These are phyloP conservation scores for Syngnathus typhle DNA, from an alignment of 2,113 vertebrate species.

Conservation along the genomic window DNA sequence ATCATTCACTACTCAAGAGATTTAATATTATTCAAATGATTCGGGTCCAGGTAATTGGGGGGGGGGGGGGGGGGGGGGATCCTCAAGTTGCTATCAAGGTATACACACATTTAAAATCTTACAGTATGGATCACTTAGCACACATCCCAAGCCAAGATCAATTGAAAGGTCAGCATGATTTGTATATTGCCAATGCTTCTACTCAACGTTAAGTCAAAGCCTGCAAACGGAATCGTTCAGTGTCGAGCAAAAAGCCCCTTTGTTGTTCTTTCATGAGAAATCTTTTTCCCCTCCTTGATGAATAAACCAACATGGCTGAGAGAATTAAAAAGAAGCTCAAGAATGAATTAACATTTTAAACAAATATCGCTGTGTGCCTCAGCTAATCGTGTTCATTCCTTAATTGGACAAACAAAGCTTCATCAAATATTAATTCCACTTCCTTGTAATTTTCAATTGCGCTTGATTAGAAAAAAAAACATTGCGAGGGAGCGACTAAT, in stretches of 20 bases:
- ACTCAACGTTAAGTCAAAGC: not conserved
- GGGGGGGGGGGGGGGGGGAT: too few relatives aligned
- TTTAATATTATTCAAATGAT: too few relatives aligned
- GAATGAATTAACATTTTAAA: conserved; percentile 61
- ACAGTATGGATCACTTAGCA: not conserved
- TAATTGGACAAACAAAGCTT: conserved; percentile 57
- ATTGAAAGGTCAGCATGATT: not conserved
- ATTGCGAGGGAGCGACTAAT: conserved; percentile 20
- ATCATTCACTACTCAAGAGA: not conserved
- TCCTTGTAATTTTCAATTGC: conserved; percentile 42
- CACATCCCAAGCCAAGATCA: not conserved
- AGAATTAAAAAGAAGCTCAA: conserved; percentile 25
- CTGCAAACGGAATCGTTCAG: conserved; percentile 37
- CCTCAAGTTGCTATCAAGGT: not conserved
- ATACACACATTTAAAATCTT: not conserved
- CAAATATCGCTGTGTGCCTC: conserved; percentile 42
- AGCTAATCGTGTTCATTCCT: conserved; percentile 47
- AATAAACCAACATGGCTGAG: conserved; percentile 22
- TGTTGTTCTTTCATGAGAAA: conserved; percentile 38
- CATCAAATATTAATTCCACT: conserved; percentile 60
- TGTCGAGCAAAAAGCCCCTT: conserved; percentile 1
- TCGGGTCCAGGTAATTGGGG: too few relatives aligned
- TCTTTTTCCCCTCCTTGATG: conserved; percentile 40
- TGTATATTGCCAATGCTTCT: not conserved
- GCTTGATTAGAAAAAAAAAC: conserved; percentile 39